Conservation (phyloP, 2,797 vertebrate species). For the Austrolebias charrua region DNA sequence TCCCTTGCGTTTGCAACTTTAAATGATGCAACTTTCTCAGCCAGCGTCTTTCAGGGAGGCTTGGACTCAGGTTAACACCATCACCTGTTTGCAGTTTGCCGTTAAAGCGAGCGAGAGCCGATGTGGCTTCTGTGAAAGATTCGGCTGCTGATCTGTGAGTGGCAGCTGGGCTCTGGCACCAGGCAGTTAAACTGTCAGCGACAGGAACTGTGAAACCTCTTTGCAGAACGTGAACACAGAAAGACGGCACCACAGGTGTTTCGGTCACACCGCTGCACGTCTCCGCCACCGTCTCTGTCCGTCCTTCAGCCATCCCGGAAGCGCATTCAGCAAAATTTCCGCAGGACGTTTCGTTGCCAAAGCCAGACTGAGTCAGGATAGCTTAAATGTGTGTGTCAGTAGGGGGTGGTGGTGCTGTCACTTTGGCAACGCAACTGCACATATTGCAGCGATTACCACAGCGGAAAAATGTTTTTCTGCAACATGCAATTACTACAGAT, state of each 20-base stretch:
- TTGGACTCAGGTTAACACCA: background rate
- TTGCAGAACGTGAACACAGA: constrained; percentile 65
- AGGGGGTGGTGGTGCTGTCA: constrained; percentile 79
- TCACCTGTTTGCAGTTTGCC: constrained; percentile 29
- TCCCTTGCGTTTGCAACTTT: constrained; percentile 30
- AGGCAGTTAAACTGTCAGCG: constrained; percentile 77
- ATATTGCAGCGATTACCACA: constrained; percentile 86
- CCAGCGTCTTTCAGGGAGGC: constrained; percentile 3
- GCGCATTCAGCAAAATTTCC: constrained; percentile 22
- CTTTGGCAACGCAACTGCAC: constrained; percentile 82
- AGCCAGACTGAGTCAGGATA: constrained; percentile 60
- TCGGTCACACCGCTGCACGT: constrained; percentile 11
- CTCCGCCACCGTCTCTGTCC: constrained; percentile 33
- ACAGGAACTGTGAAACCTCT: constrained; percentile 64
- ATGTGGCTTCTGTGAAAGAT: constrained; percentile 57
- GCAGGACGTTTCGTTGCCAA: constrained; percentile 49
- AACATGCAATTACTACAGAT: constrained; percentile 87
- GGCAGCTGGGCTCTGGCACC: constrained; percentile 69
- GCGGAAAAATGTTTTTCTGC: constrained; percentile 86
- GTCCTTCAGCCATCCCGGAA: constrained; percentile 36
- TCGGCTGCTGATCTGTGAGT: constrained; percentile 57
- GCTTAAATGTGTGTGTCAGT: constrained; percentile 50
- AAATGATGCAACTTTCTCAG: constrained; percentile 21
- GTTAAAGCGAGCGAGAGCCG: constrained; percentile 30
- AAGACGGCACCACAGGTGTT: constrained; percentile 64